Percentiles rank a stretch among this genome's conserved stretches.
phyloP scores from a whole-genome alignment of 1,140 invertebrate species.

The Plutomurus gul region DNA sequence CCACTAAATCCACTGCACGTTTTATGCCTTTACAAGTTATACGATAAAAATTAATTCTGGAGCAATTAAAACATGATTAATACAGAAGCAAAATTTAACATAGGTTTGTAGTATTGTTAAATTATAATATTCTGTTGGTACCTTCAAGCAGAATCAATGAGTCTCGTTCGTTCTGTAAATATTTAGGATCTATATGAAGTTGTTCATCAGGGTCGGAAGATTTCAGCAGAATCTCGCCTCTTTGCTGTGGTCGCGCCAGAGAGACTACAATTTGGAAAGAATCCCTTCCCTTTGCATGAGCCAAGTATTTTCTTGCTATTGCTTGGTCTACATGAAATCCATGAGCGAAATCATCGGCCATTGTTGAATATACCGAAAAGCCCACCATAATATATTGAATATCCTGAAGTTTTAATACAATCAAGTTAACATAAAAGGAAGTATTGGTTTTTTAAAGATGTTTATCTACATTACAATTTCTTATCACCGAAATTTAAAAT shows the following conservation, averaged over 20 bases:
- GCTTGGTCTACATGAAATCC: slow-evolving; percentile 20
- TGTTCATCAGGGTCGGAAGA: slow-evolving; percentile 1
- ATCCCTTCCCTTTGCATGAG: slow-evolving; percentile 31
- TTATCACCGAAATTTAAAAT: too few relatives aligned
- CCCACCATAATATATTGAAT: not conserved
- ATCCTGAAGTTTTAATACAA: too few relatives aligned
- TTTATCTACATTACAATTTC: too few relatives aligned
- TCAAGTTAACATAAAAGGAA: too few relatives aligned
- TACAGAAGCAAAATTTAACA: not conserved
- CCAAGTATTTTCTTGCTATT: slow-evolving; percentile 21
- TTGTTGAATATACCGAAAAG: not conserved
- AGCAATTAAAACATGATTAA: not conserved
- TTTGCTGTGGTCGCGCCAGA: slow-evolving; percentile 25
- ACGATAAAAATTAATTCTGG: not conserved
- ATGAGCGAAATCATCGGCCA: not conserved
- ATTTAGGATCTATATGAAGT: slow-evolving; percentile 43
- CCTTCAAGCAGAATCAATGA: slow-evolving; percentile 33
- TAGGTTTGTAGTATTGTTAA: not conserved
- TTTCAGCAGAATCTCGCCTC: slow-evolving; percentile 36
- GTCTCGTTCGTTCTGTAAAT: slow-evolving; percentile 40
- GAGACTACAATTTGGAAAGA: slow-evolving; percentile 40
- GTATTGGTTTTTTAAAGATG: too few relatives aligned
- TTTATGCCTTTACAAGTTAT: not conserved
- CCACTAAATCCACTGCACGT: slow-evolving; percentile 31
- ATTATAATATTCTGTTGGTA: not conserved